Conservation (phyloP, 2,113 vertebrate genomes). For the Platanista minor region DNA sequence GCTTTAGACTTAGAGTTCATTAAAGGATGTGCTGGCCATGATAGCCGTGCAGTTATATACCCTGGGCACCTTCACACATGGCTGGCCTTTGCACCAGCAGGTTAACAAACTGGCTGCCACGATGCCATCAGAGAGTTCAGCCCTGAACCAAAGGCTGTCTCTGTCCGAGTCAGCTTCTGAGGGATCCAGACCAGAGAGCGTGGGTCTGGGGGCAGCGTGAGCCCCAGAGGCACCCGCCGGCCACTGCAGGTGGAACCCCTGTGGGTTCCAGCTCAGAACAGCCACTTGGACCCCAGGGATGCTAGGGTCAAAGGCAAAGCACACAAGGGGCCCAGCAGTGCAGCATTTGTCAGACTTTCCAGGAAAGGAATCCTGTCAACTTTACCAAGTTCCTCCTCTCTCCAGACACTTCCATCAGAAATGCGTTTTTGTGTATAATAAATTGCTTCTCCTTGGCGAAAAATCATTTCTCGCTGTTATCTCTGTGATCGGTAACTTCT, state of each 20-base stretch:
- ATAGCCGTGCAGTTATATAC: background rate
- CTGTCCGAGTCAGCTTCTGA: background rate
- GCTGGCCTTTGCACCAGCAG: background rate
- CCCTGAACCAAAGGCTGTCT: background rate
- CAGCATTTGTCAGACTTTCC: conserved; percentile 63
- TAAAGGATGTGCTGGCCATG: background rate
- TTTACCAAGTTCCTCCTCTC: conserved; percentile 72
- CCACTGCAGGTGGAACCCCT: background rate
- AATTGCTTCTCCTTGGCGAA: conserved; percentile 85
- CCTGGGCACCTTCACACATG: background rate
- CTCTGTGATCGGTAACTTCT: conserved; percentile 83
- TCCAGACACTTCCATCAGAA: conserved; percentile 77
- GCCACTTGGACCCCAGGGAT: background rate
- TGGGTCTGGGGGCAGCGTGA: background rate
- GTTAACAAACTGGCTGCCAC: background rate
- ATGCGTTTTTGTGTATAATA: conserved; percentile 82
- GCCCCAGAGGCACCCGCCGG: rapidly evolving
- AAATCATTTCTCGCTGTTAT: conserved; percentile 84
- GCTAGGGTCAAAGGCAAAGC: background rate
- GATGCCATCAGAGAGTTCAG: background rate
- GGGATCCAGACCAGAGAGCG: background rate
- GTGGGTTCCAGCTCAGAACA: background rate
- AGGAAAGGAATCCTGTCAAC: conserved; percentile 75
- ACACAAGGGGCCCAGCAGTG: background rate
- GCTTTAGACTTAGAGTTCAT: conserved; percentile 38